Conservation (phyloP, 2,888 invertebrate genomes). For the Himalopsyche kuldschensis region DNA sequence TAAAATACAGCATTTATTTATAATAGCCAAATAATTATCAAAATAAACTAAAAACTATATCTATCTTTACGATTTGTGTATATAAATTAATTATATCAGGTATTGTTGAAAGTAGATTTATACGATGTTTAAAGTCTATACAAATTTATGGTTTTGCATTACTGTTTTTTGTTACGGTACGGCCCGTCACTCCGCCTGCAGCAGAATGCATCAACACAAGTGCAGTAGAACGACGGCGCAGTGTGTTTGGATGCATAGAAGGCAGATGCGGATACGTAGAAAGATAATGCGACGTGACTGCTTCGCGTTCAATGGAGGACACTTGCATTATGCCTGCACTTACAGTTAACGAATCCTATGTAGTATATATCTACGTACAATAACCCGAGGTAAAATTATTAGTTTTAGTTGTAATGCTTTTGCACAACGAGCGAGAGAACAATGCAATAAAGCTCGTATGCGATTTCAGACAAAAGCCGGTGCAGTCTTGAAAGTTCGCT, state of each 20-base stretch:
- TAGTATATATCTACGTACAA: background rate
- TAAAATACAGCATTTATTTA: too few relatives aligned
- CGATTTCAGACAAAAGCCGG: background rate
- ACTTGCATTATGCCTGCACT: background rate
- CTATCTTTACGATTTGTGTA: too few relatives aligned
- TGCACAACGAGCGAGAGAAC: background rate
- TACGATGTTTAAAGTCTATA: too few relatives aligned
- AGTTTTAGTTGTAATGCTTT: background rate
- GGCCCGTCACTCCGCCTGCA: background rate
- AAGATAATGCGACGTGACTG: background rate
- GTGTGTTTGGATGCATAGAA: background rate
- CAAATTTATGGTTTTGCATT: background rate
- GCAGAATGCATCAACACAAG: background rate
- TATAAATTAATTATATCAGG: too few relatives aligned
- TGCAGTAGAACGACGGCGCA: background rate
- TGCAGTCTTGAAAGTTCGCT: background rate
- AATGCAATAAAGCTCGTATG: background rate
- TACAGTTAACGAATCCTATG: background rate
- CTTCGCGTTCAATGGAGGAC: background rate
- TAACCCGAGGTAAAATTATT: background rate
- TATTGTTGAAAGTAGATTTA: too few relatives aligned
- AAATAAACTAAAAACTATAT: too few relatives aligned
- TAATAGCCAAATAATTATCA: too few relatives aligned
- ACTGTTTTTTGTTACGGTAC: background rate
- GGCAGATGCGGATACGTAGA: background rate